phyloP scores from a whole-genome alignment of 2,888 invertebrate genomes.

The Neoaliturus tenellus region DNA sequence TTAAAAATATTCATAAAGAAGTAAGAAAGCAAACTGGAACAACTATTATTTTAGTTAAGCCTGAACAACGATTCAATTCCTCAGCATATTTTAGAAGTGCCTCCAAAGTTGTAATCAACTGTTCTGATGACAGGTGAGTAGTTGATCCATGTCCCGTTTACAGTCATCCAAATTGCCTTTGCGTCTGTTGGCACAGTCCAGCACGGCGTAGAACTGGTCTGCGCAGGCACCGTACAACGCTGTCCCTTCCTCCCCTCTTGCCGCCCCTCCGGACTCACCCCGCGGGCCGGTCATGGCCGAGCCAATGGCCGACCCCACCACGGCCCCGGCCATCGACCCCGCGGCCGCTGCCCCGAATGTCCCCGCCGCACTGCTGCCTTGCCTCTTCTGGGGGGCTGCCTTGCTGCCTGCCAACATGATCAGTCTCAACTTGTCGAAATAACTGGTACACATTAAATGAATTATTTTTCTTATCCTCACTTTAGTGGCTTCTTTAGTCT shows the following conservation, averaged over 20 bases:
- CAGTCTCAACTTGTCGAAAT: neutral
- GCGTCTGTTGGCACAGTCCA: neutral
- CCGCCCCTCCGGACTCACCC: neutral
- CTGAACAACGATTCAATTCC: too few species aligned
- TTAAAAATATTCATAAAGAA: too few species aligned
- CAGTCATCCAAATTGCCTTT: neutral
- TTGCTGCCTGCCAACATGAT: neutral
- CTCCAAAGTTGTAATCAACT: too few species aligned
- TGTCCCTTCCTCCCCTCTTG: neutral
- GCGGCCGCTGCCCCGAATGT: conserved; percentile 3
- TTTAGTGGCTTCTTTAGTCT: too few species aligned
- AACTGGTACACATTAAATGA: too few species aligned
- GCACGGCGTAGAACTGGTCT: neutral
- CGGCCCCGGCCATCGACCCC: neutral
- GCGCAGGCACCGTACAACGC: conserved; percentile 9
- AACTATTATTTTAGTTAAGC: too few species aligned
- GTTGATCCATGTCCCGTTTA: neutral
- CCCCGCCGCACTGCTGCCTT: neutral
- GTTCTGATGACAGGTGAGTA: neutral
- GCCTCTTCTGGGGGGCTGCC: neutral
- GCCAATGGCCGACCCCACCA: neutral
- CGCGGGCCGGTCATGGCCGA: neutral
- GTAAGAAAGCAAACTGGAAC: too few species aligned
- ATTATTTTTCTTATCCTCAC: too few species aligned
- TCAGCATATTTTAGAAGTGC: too few species aligned